These are phyloP conservation scores for Sandelia bainsii DNA, from an alignment of 2,797 vertebrate species.

Conservation along the genomic window DNA sequence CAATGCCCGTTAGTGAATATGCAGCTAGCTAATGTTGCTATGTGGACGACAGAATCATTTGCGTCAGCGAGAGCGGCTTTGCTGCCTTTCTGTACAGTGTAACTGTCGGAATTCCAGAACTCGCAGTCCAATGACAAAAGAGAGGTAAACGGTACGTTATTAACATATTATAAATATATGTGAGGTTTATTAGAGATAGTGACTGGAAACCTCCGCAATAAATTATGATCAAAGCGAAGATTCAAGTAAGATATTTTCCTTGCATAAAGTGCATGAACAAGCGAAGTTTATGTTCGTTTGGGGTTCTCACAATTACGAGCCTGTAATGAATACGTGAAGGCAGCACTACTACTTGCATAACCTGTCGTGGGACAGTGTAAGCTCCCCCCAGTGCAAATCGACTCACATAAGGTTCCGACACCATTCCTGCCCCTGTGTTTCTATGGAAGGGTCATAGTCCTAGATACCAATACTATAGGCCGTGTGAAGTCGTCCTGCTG, in stretches of 20 bases:
- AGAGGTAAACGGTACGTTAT: background rate
- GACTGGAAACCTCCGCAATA: fast-evolving
- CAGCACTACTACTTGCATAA: conserved; percentile 35
- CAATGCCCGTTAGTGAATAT: background rate
- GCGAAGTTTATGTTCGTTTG: fast-evolving
- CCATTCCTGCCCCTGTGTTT: no score
- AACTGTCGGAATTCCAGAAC: fast-evolving
- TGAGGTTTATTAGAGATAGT: fast-evolving
- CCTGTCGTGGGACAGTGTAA: background rate
- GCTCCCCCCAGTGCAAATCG: conserved; percentile 9
- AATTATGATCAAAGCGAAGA: fast-evolving
- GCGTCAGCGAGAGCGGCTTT: background rate
- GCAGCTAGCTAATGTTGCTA: background rate
- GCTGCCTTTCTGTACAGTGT: conserved; percentile 34
- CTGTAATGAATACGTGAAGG: conserved; percentile 3
- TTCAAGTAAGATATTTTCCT: background rate
- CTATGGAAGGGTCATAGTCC: no score
- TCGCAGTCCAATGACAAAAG: fast-evolving
- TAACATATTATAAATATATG: no score
- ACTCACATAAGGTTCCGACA: conserved; percentile 39
- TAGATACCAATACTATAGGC: no score
- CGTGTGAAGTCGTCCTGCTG: no score
- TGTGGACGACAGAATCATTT: background rate
- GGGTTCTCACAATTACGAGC: background rate
- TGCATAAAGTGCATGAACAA: background rate